Conservation (phyloP, 2,113 vertebrate species). For the Cercocebus atys region DNA sequence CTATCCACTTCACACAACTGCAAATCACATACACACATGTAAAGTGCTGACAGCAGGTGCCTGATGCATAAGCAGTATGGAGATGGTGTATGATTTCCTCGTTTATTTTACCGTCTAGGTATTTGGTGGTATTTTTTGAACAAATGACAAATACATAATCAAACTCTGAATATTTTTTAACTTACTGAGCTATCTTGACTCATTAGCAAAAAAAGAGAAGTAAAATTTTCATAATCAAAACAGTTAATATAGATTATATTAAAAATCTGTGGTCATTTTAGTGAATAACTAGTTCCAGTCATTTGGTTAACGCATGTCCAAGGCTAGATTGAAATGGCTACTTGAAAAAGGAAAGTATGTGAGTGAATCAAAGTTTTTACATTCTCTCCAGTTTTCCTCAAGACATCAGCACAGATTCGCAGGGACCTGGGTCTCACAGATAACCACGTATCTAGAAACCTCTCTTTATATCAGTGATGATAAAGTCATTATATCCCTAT, state of each 20-base stretch:
- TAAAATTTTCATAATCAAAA: not conserved
- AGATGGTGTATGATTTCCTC: fast-evolving
- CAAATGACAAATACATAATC: not conserved
- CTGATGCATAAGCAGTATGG: fast-evolving
- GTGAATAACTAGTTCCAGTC: not conserved
- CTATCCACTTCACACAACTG: fast-evolving
- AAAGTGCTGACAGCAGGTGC: fast-evolving
- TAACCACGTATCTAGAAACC: not conserved
- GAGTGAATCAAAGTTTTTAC: not conserved
- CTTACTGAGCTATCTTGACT: not conserved
- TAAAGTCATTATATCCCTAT: not conserved
- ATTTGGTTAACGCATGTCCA: not conserved
- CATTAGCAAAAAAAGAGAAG: not conserved
- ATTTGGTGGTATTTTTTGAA: not conserved
- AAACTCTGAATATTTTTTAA: not conserved
- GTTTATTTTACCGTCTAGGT: not conserved
- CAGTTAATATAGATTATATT: not conserved
- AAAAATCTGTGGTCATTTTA: conserved; percentile 1
- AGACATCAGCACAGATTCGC: not conserved
- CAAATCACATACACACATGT: fast-evolving
- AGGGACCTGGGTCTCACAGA: not conserved
- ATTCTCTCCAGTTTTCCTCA: not conserved
- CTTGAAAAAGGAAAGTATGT: not conserved
- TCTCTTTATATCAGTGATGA: not conserved
- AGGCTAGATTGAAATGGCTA: not conserved